These are phyloP conservation scores for Amiota minor DNA, from an alignment of 2,888 invertebrate species.

Conservation along the genomic window DNA sequence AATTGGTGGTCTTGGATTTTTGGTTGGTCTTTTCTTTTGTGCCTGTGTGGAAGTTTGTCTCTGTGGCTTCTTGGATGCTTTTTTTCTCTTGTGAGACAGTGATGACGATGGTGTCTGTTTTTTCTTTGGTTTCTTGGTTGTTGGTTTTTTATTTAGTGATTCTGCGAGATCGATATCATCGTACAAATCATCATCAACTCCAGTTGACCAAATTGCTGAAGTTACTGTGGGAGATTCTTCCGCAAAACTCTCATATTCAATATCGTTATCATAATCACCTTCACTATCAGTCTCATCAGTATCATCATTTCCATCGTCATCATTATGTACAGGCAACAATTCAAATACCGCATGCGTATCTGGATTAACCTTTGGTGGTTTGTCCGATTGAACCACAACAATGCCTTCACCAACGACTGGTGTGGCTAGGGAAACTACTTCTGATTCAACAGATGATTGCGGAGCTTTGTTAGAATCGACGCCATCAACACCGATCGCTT, in stretches of 20 bases:
- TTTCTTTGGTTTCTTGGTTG: constrained; percentile 33
- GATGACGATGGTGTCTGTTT: constrained; percentile 14
- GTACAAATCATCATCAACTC: constrained; percentile 36
- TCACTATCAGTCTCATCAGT: constrained; percentile 45
- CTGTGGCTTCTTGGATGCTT: constrained; percentile 27
- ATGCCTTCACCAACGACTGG: constrained; percentile 51
- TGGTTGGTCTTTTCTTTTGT: constrained; percentile 33
- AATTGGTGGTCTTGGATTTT: not conserved
- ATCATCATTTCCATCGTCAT: constrained; percentile 37
- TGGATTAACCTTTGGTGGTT: constrained; percentile 67
- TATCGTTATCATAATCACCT: constrained; percentile 17
- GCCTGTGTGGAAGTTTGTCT: constrained; percentile 26
- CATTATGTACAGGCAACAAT: constrained; percentile 54
- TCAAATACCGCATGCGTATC: constrained; percentile 67
- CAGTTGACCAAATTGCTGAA: constrained; percentile 59
- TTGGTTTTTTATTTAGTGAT: constrained; percentile 24
- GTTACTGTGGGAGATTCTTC: constrained; percentile 45
- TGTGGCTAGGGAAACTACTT: constrained; percentile 37
- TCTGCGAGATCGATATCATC: constrained; percentile 35
- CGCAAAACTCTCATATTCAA: constrained; percentile 15
- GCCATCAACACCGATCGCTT: constrained; percentile 50
- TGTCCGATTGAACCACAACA: constrained; percentile 57
- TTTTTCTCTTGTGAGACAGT: constrained; percentile 4
- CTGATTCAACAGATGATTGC: constrained; percentile 35
- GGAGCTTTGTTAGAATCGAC: constrained; percentile 52